phyloP scores from a whole-genome alignment of 2,113 vertebrate genomes.

The Catharus fuscescens region DNA sequence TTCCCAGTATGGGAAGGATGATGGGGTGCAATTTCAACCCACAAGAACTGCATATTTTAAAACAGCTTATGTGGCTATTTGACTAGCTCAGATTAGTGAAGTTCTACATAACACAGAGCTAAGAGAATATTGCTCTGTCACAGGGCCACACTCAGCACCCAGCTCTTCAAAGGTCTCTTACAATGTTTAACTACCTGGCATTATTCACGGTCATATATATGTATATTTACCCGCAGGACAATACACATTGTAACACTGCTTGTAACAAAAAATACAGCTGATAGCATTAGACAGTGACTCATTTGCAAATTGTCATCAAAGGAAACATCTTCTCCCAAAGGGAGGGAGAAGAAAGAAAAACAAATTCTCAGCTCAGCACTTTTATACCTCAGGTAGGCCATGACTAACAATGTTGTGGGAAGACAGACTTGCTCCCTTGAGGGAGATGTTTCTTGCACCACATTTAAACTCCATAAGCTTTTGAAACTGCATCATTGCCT shows the following conservation, averaged over 20 bases:
- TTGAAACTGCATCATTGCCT: conserved; percentile 16
- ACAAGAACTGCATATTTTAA: neutral
- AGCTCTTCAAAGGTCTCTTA: neutral
- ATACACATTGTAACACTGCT: conserved; percentile 15
- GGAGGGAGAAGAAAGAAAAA: conserved; percentile 36
- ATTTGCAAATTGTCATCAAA: conserved; percentile 46
- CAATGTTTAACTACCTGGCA: conserved; percentile 15
- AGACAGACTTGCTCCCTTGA: neutral
- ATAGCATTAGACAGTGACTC: conserved; percentile 47
- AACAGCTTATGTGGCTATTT: neutral
- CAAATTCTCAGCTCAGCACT: conserved; percentile 57
- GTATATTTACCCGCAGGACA: conserved; percentile 24
- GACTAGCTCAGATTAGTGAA: conserved; percentile 13
- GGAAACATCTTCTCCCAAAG: conserved; percentile 45
- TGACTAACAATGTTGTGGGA: neutral
- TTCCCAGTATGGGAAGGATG: neutral
- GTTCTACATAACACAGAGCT: neutral
- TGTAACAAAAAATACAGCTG: conserved; percentile 33
- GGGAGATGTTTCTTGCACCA: conserved; percentile 24
- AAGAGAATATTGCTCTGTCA: neutral
- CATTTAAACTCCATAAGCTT: conserved; percentile 26
- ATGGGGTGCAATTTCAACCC: neutral
- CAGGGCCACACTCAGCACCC: neutral
- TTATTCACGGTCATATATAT: neutral
- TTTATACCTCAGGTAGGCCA: conserved; percentile 26